Conservation (phyloP, 2,113 vertebrate species). For the Nibea albiflora region DNA sequence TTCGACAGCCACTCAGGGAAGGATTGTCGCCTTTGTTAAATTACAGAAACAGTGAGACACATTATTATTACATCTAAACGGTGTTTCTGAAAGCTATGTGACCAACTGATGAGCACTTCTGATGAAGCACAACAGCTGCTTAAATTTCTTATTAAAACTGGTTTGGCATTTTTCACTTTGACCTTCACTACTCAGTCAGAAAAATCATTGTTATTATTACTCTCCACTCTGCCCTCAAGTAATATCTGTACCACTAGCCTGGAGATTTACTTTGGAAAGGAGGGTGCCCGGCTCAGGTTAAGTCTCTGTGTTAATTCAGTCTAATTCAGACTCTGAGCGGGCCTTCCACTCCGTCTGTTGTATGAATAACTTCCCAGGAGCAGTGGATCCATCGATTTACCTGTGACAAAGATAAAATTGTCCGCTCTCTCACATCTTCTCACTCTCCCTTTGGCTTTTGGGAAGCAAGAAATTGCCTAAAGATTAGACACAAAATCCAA, state of each 20-base stretch:
- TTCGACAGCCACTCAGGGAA: background rate
- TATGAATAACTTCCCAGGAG: slow-evolving; percentile 12
- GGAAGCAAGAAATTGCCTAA: slow-evolving; percentile 57
- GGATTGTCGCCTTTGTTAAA: background rate
- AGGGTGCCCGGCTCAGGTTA: background rate
- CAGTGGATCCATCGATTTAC: slow-evolving; percentile 37
- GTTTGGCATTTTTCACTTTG: background rate
- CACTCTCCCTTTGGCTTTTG: slow-evolving; percentile 19
- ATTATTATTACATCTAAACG: background rate
- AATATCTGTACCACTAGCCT: background rate
- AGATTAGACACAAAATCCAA: slow-evolving; percentile 52
- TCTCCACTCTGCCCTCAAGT: background rate
- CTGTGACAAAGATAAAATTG: slow-evolving; percentile 41
- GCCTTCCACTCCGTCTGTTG: background rate
- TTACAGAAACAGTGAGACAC: background rate
- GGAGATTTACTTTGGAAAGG: background rate
- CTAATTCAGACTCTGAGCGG: slow-evolving; percentile 8
- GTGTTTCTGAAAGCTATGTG: background rate
- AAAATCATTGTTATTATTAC: background rate
- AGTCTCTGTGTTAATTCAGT: background rate
- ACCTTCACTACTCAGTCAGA: background rate
- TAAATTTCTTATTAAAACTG: background rate
- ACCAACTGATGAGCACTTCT: background rate
- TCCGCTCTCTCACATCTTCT: slow-evolving; percentile 30
- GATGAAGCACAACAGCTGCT: too few species aligned